Conservation (phyloP, 2,113 vertebrate species). For the rabbit (Oryctolagus cuniculus) region DNA sequence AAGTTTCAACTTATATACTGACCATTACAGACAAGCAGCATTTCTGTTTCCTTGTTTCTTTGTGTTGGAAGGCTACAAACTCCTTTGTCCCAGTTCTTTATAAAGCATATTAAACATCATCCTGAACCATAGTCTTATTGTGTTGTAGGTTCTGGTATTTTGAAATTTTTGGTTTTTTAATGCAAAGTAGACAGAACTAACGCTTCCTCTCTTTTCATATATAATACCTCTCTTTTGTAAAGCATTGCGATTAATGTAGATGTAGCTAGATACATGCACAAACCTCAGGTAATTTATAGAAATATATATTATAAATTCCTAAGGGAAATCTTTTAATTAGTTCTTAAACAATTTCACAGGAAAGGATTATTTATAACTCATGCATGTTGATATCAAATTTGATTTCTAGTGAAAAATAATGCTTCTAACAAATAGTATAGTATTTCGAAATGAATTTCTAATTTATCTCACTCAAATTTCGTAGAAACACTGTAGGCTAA, state of each 20-base stretch:
- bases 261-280: neutral
- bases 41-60: too few relatives aligned
- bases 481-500: neutral
- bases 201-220: neutral
- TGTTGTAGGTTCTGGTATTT: too few relatives aligned
- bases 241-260: neutral
- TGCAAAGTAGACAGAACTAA: neutral
- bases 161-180: too few relatives aligned
- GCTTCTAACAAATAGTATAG: neutral
- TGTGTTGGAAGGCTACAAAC: too few relatives aligned
- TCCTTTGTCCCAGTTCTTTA: too few relatives aligned
- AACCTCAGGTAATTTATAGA: neutral
- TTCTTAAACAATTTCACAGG: slow-evolving; percentile 50
- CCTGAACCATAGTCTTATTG: too few relatives aligned
- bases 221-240: neutral
- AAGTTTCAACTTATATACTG: too few relatives aligned
- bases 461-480: neutral
- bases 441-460: neutral
- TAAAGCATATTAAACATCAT: too few relatives aligned
- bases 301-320: slow-evolving; percentile 6
- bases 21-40: too few relatives aligned
- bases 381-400: neutral
- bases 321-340: neutral
- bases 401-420: neutral
- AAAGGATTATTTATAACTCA: neutral